These are phyloP conservation scores for Pelecanoides urinatrix DNA, from an alignment of 2,113 vertebrate species.

Conservation along the genomic window DNA sequence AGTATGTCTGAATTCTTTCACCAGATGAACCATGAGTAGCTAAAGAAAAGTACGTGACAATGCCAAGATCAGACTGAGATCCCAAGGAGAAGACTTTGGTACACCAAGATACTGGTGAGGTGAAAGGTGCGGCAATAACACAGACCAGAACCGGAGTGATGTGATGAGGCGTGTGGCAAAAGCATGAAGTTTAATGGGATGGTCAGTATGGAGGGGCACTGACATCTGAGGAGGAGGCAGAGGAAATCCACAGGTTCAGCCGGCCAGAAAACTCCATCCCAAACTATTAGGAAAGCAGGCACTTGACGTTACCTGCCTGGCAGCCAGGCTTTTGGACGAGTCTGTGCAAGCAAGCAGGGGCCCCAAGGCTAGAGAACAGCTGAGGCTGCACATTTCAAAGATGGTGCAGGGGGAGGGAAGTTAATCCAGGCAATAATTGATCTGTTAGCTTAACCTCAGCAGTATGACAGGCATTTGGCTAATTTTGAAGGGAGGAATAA, in stretches of 20 bases:
- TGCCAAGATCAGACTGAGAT: not conserved
- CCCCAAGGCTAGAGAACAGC: not conserved
- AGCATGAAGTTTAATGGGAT: not conserved
- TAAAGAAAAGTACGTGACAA: not conserved
- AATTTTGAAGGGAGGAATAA: not conserved
- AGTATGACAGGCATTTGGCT: not conserved
- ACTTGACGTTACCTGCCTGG: not conserved
- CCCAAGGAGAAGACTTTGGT: not conserved
- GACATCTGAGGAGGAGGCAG: not conserved
- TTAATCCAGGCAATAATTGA: not conserved
- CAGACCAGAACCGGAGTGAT: fast-evolving
- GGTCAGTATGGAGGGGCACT: not conserved
- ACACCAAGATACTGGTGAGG: not conserved
- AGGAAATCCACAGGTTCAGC: not conserved
- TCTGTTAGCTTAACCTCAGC: slow-evolving; percentile 5
- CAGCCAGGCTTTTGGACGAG: not conserved
- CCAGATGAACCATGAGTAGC: not conserved
- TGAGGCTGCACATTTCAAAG: not conserved
- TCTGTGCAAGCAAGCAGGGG: not conserved
- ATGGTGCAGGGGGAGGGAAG: not conserved
- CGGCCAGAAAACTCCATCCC: not conserved
- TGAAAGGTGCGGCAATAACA: not conserved
- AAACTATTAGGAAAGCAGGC: not conserved
- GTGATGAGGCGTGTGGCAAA: not conserved
- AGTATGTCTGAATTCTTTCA: not conserved